phyloP scores from a whole-genome alignment of 1,140 invertebrate genomes.

The Armadillidium nasatum region DNA sequence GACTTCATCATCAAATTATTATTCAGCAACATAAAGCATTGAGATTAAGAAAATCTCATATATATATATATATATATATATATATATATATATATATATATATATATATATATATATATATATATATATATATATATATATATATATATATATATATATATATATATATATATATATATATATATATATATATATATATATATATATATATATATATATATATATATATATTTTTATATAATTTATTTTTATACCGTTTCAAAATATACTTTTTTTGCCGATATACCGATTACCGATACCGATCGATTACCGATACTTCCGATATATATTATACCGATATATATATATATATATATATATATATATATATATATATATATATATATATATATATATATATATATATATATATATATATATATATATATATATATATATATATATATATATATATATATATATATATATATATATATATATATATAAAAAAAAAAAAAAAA shows the following conservation, averaged over 20 bases:
- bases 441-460: conserved; percentile 23
- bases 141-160: no score
- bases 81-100: conserved; percentile 27
- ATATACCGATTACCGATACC: no score
- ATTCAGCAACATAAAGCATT: neutral
- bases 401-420: conserved; percentile 24
- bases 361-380: conserved; percentile 25
- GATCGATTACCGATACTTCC: no score
- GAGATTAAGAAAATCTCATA: neutral
- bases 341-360: conserved; percentile 17
- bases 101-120: conserved; percentile 19
- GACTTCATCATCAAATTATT: no score
- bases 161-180: neutral
- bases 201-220: conserved; percentile 24
- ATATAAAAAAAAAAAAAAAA: neutral
- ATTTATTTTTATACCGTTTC: no score
- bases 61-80: conserved; percentile 22
- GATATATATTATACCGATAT: no score
- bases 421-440: conserved; percentile 21
- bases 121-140: neutral
- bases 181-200: conserved; percentile 13
- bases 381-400: conserved; percentile 17
- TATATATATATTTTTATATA: conserved; percentile 20
- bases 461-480: conserved; percentile 20
- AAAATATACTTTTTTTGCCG: no score